A percentile compares a stretch with the other conserved stretches of the same genome.
These are phyloP conservation scores for Cyprinus carpio DNA, from an alignment of 2,113 vertebrate genomes.

Conservation along the genomic window DNA sequence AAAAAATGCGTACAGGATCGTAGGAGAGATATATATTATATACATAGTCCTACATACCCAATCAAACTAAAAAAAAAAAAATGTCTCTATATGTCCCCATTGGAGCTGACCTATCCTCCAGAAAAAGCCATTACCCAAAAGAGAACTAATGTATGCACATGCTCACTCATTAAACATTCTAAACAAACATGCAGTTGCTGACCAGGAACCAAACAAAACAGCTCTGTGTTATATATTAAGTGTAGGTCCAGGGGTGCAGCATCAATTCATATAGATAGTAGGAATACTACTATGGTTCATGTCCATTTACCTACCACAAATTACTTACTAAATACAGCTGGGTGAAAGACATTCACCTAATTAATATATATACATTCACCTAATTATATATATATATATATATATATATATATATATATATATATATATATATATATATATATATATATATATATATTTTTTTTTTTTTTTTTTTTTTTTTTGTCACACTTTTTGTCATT, in stretches of 20 bases:
- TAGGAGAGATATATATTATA: background rate
- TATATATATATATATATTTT: too few relatives aligned
- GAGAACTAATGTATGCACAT: slow-evolving; percentile 2
- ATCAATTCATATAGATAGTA: background rate
- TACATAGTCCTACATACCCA: background rate
- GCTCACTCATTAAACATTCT: background rate
- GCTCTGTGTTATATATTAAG: background rate
- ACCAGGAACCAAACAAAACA: background rate
- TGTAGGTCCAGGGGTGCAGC: background rate
- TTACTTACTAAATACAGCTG: background rate
- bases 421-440: too few relatives aligned
- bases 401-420: too few relatives aligned
- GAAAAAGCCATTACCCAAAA: slow-evolving; percentile 2
- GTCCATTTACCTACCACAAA: background rate
- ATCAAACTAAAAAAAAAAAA: background rate
- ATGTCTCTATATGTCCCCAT: background rate
- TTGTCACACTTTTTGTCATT: background rate
- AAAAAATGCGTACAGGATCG: background rate
- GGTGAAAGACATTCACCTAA: background rate
- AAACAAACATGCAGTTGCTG: background rate
- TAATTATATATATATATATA: too few relatives aligned
- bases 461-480: too few relatives aligned
- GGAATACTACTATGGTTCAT: background rate
- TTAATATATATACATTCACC: too few relatives aligned
- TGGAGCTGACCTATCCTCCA: background rate